A percentile compares a stretch with the other conserved stretches of the same genome.
phyloP scores from a whole-genome alignment of 2,888 invertebrate genomes.

The Drosophila anomalata region DNA sequence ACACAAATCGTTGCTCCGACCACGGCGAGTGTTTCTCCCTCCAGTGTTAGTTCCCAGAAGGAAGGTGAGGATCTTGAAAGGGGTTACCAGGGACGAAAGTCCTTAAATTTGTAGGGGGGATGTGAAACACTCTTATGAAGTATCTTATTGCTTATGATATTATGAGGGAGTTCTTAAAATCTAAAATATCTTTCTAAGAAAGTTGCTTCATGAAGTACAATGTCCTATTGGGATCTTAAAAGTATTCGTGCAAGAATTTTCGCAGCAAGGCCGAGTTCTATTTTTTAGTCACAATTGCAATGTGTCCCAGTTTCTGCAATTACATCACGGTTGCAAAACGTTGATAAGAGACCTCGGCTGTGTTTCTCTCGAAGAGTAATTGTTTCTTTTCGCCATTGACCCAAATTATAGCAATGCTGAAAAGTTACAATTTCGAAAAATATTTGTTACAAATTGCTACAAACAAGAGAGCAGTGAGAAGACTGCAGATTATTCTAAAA shows the following conservation, averaged over 20 bases:
- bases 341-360: conserved; percentile 9
- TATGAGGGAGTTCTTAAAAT: too few species aligned
- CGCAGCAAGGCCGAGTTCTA: background rate
- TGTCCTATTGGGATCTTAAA: conserved; percentile 3
- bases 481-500: background rate
- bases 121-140: too few species aligned
- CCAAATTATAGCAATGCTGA: background rate
- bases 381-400: conserved; percentile 5
- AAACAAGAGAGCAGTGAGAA: background rate
- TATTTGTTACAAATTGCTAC: background rate
- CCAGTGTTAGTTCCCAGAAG: conserved; percentile 85
- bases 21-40: conserved; percentile 86
- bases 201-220: background rate
- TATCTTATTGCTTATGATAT: too few species aligned
- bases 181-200: background rate
- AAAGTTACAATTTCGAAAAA: background rate
- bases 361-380: background rate
- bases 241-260: background rate
- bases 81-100: background rate
- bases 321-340: conserved; percentile 7
- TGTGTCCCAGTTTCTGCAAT: conserved; percentile 8
- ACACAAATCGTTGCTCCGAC: conserved; percentile 85
- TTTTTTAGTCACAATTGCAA: conserved; percentile 5
- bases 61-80: conserved; percentile 80
- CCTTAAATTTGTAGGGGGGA: background rate